Evolutionary conservation across 2,797 vertebrate genomes (phyloP).

Genomic region (Alauda arvensis): DNA sequence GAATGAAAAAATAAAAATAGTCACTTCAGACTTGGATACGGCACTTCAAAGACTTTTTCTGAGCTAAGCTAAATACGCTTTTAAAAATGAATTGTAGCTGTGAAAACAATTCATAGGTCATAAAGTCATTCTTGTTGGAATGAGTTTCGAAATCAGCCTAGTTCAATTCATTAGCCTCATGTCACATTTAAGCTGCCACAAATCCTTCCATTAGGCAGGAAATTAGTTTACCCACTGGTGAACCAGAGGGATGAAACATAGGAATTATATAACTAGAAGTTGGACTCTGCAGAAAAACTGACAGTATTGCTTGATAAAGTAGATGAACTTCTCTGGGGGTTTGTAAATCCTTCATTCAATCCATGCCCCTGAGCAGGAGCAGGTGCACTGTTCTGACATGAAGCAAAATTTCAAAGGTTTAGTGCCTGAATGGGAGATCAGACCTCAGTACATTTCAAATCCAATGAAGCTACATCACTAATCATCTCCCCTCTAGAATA

Average conservation of each 20-base stretch:
- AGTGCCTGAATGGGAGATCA: constrained; percentile 25
- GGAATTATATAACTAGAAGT: constrained; percentile 13
- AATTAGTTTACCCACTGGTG: constrained; percentile 51
- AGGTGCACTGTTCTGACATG: constrained; percentile 31
- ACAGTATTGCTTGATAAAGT: constrained; percentile 27
- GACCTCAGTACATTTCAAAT: neutral
- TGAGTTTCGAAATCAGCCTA: constrained; percentile 45
- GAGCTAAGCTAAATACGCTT: neutral
- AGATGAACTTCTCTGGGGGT: constrained; percentile 3
- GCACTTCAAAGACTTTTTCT: neutral
- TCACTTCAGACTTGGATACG: neutral
- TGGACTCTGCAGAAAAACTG: constrained; percentile 12
- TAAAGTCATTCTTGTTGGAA: constrained; percentile 18
- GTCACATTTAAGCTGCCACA: constrained; percentile 41
- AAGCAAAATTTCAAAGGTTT: constrained; percentile 50
- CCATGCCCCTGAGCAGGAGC: neutral
- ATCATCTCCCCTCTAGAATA: constrained; percentile 23
- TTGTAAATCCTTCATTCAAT: constrained; percentile 46
- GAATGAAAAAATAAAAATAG: neutral
- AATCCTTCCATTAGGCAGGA: constrained; percentile 46
- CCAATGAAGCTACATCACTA: neutral
- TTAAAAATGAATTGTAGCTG: constrained; percentile 9
- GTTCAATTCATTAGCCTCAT: constrained; percentile 43
- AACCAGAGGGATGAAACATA: constrained; percentile 18
- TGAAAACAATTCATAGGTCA: constrained; percentile 24